Base-by-base conservation (phyloP, 2,797 vertebrate species). In the Jordanella pulchra region DNA sequence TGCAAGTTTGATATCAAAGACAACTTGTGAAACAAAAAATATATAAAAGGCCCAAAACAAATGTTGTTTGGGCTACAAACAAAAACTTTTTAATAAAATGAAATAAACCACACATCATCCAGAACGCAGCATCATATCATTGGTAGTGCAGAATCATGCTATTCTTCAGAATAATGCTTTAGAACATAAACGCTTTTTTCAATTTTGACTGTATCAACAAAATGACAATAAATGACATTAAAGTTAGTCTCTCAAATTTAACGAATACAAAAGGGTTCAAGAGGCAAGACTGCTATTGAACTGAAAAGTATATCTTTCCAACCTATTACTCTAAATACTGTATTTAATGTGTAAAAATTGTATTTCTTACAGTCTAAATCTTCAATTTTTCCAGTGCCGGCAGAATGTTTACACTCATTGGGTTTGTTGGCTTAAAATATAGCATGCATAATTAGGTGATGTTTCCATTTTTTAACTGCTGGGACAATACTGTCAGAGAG, bases 361-460 rank as follows among this genome's bases (percentile, higher is more conserved):
- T 42, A 39, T 6, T 1, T 69, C 45, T 63, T 11, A 28, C 27
- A 18, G 50, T n/a, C 21, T 63, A 68, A 67, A 83, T 78, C 64
- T 75, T 75, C 30, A 77, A 71, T 67, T 64, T 17, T 14, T 74
- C 53, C 47, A 45, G 39, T 32, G 69, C 50, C 63, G 32, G 53
- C 70, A 84, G 71, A 79, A 87, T 85, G 89, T 89, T 91, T 91
- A 91, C 90, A 93, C 85, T 89, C 45, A 81, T 90, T 90, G 93
- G 91, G 91, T 93, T 91, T 92, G 90, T 88, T 83, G 85, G 84
- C 78, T 90, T 88, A 85, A 82, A 84, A 85, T 58, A 80, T 28
- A 50, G 81, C 72, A 77, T 87, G 87, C 84, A 91, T 94, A 92
- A 94, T 93, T 90, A 91, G 88, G 83, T 88, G 84, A 89, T 86